Base-by-base conservation (phyloP, 1,140 invertebrate genomes). In the Phymorhynchus buccinoides region DNA sequence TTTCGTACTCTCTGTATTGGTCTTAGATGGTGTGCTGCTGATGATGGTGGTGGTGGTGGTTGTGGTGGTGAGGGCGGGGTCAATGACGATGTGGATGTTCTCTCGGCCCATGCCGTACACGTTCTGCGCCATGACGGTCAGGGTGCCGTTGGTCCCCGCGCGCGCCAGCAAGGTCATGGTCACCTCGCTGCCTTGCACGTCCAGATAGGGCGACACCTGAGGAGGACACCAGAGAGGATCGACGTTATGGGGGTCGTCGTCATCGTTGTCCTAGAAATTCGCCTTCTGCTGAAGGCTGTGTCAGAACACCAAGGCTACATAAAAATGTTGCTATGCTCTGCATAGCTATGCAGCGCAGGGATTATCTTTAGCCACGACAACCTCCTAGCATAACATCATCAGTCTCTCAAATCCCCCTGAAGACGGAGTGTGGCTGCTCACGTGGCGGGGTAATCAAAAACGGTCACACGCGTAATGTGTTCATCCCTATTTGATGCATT, bases 111-210 rank as follows among this genome's bases (percentile, higher is more conserved):
- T 52, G n/a, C 77, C 77, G 77, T 79, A 79, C 27, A 52, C 44
- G 77, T 79, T 79, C 77, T 79, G 77, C 41, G 77, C 77, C 77
- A 52, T 79, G 77, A 79, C 52, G 77, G 77, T 79, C 32, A 79
- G 77, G 12, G 41, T 79, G 41, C 77, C 77, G 77, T 79, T 79
- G 27, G 30, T 79, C 42, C 27, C 77, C 44, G 30, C 12, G 4
- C 6, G n/a, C 1, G 77, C 77, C 77, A 52, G 18, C 27, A 79
- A 44, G 42, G 42, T 52, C 27, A 52, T 35, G 77, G 42, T 79
- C 39, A 79, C 77, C 77, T 30, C 22, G 22, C 39, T 41, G n/a
- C 22, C 32, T 32, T 79, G 27, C 7, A 79, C 32, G 77, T 48
- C 44, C 30, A 79, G 77, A 6, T 79, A 27, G 44, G 77, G 44